These are phyloP conservation scores for Drosophila arawakana DNA, from an alignment of 1,140 invertebrate genomes.

Conservation along the genomic window DNA sequence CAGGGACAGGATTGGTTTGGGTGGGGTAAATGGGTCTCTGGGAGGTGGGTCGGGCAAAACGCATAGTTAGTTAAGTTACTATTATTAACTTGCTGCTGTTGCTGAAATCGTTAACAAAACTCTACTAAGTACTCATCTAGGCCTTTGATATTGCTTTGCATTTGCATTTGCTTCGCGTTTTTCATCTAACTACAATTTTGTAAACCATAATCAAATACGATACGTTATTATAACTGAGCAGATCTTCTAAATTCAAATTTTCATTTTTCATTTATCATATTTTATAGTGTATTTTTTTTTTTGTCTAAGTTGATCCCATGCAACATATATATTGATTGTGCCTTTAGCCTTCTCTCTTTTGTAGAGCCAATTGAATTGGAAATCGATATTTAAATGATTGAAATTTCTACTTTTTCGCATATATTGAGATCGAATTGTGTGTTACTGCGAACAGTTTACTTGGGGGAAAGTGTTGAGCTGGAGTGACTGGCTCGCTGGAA, in stretches of 20 bases:
- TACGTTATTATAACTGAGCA: conserved; percentile 24
- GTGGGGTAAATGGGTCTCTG: not conserved
- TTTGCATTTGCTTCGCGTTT: conserved; percentile 44
- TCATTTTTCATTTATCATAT: not conserved
- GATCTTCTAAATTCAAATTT: conserved; percentile 40
- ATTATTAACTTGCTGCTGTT: conserved; percentile 1
- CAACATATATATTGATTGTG: conserved; percentile 78
- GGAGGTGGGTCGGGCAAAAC: conserved; percentile 21
- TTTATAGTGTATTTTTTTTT: too few species aligned
- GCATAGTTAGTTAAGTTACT: conserved; percentile 11
- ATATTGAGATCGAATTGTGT: conserved; percentile 37
- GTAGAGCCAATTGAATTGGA: conserved; percentile 58
- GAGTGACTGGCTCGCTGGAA: conserved; percentile 20
- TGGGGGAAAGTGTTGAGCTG: conserved; percentile 4
- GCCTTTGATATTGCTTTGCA: conserved; percentile 72
- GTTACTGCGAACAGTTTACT: conserved; percentile 3
- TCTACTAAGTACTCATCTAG: conserved; percentile 72
- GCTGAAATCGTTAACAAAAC: conserved; percentile 54
- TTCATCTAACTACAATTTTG: conserved; percentile 36
- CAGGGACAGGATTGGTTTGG: not conserved
- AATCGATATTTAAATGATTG: conserved; percentile 33
- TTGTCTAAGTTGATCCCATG: conserved; percentile 77
- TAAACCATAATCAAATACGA: conserved; percentile 14
- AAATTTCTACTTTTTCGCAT: conserved; percentile 21
- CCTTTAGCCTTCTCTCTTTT: conserved; percentile 61